These are phyloP conservation scores for Spheniscus humboldti DNA, from an alignment of 2,797 vertebrate genomes.

Conservation along the genomic window DNA sequence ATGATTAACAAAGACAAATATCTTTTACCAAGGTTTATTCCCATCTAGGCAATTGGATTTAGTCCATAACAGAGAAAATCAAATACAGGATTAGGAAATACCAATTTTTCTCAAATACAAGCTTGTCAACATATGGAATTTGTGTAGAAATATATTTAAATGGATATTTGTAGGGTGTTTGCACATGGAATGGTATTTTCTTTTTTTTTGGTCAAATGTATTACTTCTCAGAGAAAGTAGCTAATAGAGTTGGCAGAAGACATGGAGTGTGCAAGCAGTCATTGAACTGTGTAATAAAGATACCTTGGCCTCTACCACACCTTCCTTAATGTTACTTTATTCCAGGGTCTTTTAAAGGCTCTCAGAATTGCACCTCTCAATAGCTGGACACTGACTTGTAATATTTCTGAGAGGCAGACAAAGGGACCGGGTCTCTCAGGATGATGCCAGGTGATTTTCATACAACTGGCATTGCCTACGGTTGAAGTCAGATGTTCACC, in stretches of 20 bases:
- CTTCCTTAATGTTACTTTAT: not conserved
- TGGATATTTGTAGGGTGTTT: not conserved
- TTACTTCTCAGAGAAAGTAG: not conserved
- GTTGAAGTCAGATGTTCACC: not conserved
- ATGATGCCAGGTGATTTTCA: not conserved
- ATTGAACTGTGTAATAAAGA: conserved; percentile 13
- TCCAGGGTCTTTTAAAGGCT: not conserved
- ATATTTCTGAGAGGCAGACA: not conserved
- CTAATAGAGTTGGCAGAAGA: conserved; percentile 36
- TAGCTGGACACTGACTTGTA: not conserved
- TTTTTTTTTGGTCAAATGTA: not conserved
- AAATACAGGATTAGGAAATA: conserved; percentile 43
- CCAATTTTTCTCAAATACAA: conserved; percentile 45
- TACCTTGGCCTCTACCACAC: not conserved
- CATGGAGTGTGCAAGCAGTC: not conserved
- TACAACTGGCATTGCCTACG: not conserved
- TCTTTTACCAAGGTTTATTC: conserved; percentile 25
- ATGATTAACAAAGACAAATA: conserved; percentile 50
- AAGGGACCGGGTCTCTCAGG: not conserved
- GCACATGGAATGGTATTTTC: not conserved
- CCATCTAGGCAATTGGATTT: conserved; percentile 32
- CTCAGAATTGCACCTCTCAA: not conserved
- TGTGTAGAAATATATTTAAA: conserved; percentile 32
- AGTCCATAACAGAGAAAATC: conserved; percentile 12
- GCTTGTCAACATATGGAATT: conserved; percentile 11